phyloP scores from a whole-genome alignment of 1,140 invertebrate species.

The Alviniconcha marisindica region DNA sequence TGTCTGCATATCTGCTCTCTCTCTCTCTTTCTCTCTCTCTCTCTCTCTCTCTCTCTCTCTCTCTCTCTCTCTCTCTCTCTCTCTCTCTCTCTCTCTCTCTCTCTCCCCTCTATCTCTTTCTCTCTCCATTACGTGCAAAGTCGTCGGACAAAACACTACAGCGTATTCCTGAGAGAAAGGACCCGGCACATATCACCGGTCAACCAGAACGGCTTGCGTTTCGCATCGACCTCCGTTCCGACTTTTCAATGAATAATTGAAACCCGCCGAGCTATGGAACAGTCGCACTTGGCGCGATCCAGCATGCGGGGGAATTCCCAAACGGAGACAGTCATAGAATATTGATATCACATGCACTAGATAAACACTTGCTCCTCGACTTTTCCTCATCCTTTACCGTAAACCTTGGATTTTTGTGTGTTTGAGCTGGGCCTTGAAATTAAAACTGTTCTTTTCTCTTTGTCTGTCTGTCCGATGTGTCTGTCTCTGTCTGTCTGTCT shows the following conservation, averaged over 20 bases:
- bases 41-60: slow-evolving; percentile 6
- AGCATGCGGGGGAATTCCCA: not conserved
- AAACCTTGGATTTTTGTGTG: no score
- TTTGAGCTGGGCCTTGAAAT: no score
- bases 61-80: slow-evolving; percentile 13
- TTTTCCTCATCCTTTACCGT: no score
- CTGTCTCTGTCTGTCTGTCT: no score
- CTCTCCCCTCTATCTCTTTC: not conserved
- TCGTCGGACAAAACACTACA: no score
- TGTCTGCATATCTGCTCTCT: no score
- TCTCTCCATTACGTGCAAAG: not conserved
- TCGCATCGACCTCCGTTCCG: slow-evolving; percentile 3
- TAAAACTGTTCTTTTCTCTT: no score
- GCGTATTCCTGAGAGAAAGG: not conserved
- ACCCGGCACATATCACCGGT: not conserved
- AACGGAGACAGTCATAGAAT: slow-evolving; percentile 31
- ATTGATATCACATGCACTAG: slow-evolving; percentile 25
- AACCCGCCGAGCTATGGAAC: not conserved
- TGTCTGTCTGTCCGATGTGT: no score
- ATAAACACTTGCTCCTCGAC: slow-evolving; percentile 26
- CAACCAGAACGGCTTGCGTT: slow-evolving; percentile 29
- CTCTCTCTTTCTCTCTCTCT: not conserved
- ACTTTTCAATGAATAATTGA: slow-evolving; percentile 28
- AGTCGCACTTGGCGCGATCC: not conserved
- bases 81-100: not conserved